Percentiles rank a stretch among this genome's conserved stretches.
Evolutionary conservation across 2,113 vertebrate genomes (phyloP).

Genomic region (Chrysochloris asiatica): DNA sequence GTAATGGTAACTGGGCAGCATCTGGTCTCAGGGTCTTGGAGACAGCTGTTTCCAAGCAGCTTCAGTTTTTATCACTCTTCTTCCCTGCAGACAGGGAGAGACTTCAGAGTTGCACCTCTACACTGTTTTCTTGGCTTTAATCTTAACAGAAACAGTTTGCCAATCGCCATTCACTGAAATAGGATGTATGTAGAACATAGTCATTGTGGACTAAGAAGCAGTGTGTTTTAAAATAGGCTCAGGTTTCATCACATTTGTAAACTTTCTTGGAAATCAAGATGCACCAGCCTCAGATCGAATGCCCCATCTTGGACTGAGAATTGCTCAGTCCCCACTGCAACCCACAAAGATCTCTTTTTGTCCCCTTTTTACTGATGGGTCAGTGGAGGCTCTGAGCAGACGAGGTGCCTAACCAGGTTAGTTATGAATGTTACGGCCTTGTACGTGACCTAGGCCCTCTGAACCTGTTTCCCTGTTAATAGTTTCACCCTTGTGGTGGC

Average conservation of each 20-base stretch:
- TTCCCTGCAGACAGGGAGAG: no score
- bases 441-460: neutral
- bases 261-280: neutral
- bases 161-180: no score
- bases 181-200: no score
- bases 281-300: neutral
- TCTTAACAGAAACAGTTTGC: no score
- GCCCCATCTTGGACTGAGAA: neutral
- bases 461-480: neutral
- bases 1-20: no score
- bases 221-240: neutral
- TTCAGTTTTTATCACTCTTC: no score
- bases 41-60: no score
- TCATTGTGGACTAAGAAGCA: neutral
- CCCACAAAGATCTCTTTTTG: neutral
- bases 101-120: no score
- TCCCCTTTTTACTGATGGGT: neutral
- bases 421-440: neutral
- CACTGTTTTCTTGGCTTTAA: no score
- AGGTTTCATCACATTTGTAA: neutral
- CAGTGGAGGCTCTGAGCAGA: neutral
- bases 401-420: neutral
- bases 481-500: neutral
- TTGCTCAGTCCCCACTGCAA: neutral
- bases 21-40: no score